phyloP scores from a whole-genome alignment of 2,113 vertebrate genomes.

The Turdus rufiventris region DNA sequence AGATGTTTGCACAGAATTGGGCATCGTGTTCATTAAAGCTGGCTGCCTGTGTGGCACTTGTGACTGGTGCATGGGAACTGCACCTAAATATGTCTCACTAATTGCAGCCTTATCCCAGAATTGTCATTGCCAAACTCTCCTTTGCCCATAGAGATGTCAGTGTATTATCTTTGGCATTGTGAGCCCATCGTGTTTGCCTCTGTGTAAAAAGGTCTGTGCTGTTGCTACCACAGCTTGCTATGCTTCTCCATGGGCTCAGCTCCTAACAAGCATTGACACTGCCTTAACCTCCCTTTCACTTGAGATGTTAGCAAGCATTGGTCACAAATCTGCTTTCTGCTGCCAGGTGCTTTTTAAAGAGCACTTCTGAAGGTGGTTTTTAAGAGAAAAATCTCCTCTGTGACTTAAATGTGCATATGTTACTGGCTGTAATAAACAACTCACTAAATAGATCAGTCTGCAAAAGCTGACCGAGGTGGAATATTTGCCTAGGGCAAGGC shows the following conservation, averaged over 20 bases:
- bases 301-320: not conserved
- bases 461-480: not conserved
- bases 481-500: constrained; percentile 5
- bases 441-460: not conserved
- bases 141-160: not conserved
- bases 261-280: not conserved
- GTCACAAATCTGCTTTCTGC: not conserved
- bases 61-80: not conserved
- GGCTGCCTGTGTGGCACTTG: not conserved
- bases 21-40: not conserved
- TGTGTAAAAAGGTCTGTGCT: not conserved
- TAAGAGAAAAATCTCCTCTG: not conserved
- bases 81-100: not conserved
- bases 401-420: not conserved
- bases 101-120: not conserved
- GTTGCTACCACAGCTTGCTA: not conserved
- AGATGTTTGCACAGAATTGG: not conserved
- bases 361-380: not conserved
- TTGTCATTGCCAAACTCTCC: not conserved
- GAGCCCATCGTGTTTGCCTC: not conserved
- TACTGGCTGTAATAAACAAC: not conserved
- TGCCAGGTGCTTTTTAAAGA: not conserved
- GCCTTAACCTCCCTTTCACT: not conserved
- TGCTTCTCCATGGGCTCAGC: not conserved
- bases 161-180: not conserved